These are phyloP conservation scores for Gadus chalcogrammus DNA, from an alignment of 2,113 vertebrate genomes.

Conservation along the genomic window DNA sequence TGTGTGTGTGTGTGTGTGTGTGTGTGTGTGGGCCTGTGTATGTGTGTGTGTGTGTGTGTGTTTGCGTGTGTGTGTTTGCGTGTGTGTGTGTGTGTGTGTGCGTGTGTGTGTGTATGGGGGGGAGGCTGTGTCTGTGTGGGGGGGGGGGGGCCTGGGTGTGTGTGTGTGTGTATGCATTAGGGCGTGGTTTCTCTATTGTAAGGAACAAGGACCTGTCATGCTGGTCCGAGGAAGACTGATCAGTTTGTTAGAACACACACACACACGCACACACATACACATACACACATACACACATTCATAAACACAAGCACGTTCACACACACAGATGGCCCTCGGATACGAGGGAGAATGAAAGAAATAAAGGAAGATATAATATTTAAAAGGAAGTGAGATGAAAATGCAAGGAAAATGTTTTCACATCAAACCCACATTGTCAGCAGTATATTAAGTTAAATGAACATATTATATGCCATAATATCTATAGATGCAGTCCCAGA, in stretches of 20 bases:
- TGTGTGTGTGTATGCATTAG: conserved; percentile 23
- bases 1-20: conserved; percentile 31
- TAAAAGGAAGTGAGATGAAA: too few relatives aligned
- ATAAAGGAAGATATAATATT: too few relatives aligned
- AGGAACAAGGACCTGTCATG: conserved; percentile 55
- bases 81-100: conserved; percentile 11
- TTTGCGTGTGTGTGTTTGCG: conserved; percentile 16
- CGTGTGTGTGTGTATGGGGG: conserved; percentile 33
- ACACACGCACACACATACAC: background rate
- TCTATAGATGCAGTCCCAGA: background rate
- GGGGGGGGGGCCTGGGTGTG: background rate
- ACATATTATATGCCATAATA: too few relatives aligned
- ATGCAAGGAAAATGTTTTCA: too few relatives aligned
- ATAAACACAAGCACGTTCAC: background rate
- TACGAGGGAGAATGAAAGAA: too few relatives aligned
- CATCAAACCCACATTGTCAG: background rate
- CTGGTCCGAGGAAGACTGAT: conserved; percentile 60
- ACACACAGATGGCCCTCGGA: background rate
- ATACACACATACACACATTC: background rate
- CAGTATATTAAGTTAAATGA: background rate
- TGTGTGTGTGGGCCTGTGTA: conserved; percentile 14
- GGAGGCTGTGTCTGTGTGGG: conserved; percentile 5
- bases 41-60: conserved; percentile 12
- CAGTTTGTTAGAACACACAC: conserved; percentile 41
- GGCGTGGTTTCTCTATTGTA: conserved; percentile 56